Base-by-base conservation (phyloP, 2,888 invertebrate genomes). In the Andricus quercusramuli region DNA sequence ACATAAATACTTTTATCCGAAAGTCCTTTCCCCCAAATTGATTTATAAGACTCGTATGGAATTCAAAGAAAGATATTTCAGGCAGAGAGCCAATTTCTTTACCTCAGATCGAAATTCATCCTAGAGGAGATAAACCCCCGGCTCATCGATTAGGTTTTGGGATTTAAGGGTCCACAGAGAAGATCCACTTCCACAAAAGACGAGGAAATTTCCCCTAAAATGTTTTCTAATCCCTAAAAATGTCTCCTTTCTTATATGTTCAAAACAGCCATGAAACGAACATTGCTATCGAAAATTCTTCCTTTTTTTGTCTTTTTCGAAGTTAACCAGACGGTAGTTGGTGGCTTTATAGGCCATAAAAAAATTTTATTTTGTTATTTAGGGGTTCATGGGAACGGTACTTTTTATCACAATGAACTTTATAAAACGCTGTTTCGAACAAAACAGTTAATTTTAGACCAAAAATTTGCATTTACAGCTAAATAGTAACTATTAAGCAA, bases 1-100 rank as follows among this genome's bases (percentile, higher is more conserved):
- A 56, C 56, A 56, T 56, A n/a, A 56, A 56, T 56, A n/a, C 56
- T 56, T 56, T 56, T 56, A 56, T 56, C 56, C 56, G n/a, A 56
- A 56, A 51, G 56, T 56, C 56, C 17, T 56, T 56, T n/a, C n/a
- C n/a, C 17, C n/a, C n/a, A n/a, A 56, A 56, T 56, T 56, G 56
- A 56, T 56, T 56, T 56, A n/a, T 56, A 56, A 56, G n/a, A n/a
- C n/a, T 11, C n/a, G 56, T 56, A n/a, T n/a, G 56, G n/a, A 56
- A 56, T 56, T 56, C 56, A 56, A 56, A 56, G 56, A n/a, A 56
- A 56, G 56, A 56, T 56, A 56, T 56, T 56, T 56, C 56, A n/a
- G 56, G n/a, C n/a, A 56, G n/a, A n/a, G 56, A n/a, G 56, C 56
- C 56, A 56, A 56, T 56, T 22, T 56, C 56, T 56, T 56, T 56